Evolutionary conservation across 2,113 vertebrate genomes (phyloP).

Genomic region (Corythaeola cristata): DNA sequence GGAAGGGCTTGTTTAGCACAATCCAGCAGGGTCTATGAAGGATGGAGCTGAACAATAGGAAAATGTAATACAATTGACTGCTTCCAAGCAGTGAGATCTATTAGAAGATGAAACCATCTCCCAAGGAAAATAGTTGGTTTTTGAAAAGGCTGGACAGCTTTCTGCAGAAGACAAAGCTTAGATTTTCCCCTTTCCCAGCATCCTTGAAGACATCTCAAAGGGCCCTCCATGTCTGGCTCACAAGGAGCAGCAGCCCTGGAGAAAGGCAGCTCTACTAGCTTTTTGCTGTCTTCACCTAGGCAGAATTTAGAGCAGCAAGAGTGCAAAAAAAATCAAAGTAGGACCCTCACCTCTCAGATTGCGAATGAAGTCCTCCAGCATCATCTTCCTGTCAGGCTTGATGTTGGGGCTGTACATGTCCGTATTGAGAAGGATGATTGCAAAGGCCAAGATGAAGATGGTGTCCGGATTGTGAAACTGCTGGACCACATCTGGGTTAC

Average conservation of each 20-base stretch:
- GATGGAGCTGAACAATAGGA: constrained; percentile 5
- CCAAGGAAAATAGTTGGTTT: not conserved
- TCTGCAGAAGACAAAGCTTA: not conserved
- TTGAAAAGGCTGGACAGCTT: not conserved
- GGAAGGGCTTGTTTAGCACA: constrained; percentile 1
- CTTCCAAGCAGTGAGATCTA: not conserved
- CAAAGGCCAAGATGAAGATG: constrained; percentile 99
- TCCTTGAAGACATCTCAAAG: not conserved
- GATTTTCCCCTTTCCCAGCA: not conserved
- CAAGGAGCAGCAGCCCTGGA: not conserved
- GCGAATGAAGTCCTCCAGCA: constrained; percentile 97
- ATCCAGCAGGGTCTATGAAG: not conserved
- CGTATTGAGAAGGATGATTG: constrained; percentile 97
- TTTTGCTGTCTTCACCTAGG: not conserved
- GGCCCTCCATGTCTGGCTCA: not conserved
- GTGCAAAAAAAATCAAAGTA: not conserved
- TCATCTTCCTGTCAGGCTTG: constrained; percentile 99
- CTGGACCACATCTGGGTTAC: constrained; percentile 97
- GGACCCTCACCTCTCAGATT: constrained; percentile 89
- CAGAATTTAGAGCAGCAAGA: not conserved
- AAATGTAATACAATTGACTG: not conserved
- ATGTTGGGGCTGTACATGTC: constrained; percentile 99
- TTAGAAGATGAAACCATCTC: not conserved
- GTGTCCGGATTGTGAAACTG: constrained; percentile 99
- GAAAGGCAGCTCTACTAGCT: not conserved